phyloP scores from a whole-genome alignment of 1,140 invertebrate species.

The Diachasmimorpha longicaudata region DNA sequence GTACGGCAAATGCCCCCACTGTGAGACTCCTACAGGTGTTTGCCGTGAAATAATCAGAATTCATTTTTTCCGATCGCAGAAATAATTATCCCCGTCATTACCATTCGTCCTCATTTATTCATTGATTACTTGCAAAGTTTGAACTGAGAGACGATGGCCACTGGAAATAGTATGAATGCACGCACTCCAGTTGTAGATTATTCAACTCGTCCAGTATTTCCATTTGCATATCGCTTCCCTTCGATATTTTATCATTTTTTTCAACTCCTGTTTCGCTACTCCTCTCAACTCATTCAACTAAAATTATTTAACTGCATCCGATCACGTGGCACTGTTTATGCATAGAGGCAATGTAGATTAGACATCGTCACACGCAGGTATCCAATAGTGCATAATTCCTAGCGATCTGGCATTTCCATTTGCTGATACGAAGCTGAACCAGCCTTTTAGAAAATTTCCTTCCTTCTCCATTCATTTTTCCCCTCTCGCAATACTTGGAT shows the following conservation, averaged over 20 bases:
- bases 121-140: not conserved
- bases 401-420: not conserved
- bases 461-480: not conserved
- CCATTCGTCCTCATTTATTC: too few relatives aligned
- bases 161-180: not conserved
- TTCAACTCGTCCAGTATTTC: not conserved
- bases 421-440: not conserved
- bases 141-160: not conserved
- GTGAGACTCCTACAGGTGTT: not conserved
- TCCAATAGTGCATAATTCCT: not conserved
- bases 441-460: not conserved
- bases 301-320: not conserved
- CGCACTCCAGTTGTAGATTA: conserved; percentile 2
- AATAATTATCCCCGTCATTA: not conserved
- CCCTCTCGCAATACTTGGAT: not conserved
- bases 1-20: not conserved
- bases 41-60: not conserved
- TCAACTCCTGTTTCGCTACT: not conserved
- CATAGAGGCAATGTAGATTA: not conserved
- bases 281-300: not conserved
- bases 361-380: not conserved
- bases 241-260: conserved; percentile 21
- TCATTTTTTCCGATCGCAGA: not conserved
- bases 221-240: conserved; percentile 41
- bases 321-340: not conserved